Conservation (phyloP, 2,888 invertebrate genomes). For the Entomobrya multifasciata region DNA sequence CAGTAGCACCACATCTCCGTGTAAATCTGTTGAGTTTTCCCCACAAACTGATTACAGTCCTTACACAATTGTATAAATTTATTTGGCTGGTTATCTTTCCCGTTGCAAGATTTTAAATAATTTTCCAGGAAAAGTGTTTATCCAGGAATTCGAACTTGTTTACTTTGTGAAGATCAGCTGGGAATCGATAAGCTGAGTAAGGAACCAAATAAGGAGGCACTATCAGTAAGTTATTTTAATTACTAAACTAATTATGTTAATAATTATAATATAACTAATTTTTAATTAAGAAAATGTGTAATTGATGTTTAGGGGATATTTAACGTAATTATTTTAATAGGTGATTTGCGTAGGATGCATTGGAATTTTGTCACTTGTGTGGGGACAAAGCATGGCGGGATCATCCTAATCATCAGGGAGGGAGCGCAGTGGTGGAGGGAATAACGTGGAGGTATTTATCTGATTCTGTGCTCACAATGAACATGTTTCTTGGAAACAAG, state of each 20-base stretch:
- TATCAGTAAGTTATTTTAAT: slow-evolving; percentile 64
- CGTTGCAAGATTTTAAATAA: too few species aligned
- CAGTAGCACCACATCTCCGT: too few species aligned
- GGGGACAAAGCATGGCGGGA: slow-evolving; percentile 87
- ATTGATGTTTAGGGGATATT: too few species aligned
- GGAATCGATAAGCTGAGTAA: slow-evolving; percentile 82
- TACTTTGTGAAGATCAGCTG: slow-evolving; percentile 89
- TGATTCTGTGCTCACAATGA: slow-evolving; percentile 91
- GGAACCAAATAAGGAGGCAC: slow-evolving; percentile 80
- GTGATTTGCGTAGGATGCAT: slow-evolving; percentile 80
- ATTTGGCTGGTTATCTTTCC: too few species aligned
- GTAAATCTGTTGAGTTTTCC: too few species aligned
- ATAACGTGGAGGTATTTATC: slow-evolving; percentile 89
- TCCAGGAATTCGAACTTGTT: slow-evolving; percentile 94
- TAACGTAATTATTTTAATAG: too few species aligned
- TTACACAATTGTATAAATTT: too few species aligned
- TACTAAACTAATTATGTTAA: too few species aligned
- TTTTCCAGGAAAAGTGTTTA: slow-evolving; percentile 94
- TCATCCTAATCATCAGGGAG: slow-evolving; percentile 89
- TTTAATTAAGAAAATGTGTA: too few species aligned
- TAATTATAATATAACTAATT: too few species aligned
- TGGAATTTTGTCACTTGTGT: slow-evolving; percentile 90
- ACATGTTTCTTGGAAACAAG: slow-evolving; percentile 84
- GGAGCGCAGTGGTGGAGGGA: too few species aligned
- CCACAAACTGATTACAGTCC: too few species aligned